Evolutionary conservation across 2,797 vertebrate species (phyloP).

Genomic region (Cheirogaleus major): DNA sequence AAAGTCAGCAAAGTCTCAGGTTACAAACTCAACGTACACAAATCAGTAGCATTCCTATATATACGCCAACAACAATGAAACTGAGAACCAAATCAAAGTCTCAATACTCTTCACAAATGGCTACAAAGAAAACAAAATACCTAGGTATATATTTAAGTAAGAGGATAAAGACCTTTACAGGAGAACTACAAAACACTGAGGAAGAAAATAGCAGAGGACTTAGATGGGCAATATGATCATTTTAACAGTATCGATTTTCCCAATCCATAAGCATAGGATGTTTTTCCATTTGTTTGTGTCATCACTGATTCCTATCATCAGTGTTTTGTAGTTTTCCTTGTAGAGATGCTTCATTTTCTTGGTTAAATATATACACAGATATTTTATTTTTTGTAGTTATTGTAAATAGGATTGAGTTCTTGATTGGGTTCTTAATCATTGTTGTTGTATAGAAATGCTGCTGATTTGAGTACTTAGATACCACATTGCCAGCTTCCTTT

Average conservation of each 20-base stretch:
- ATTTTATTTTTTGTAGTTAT: neutral
- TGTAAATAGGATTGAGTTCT: neutral
- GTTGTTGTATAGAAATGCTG: neutral
- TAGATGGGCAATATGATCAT: neutral
- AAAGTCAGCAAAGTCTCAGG: no score
- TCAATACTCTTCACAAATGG: no score
- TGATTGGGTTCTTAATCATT: neutral
- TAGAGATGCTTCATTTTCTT: neutral
- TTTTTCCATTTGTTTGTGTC: neutral
- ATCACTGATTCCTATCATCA: neutral
- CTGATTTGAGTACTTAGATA: neutral
- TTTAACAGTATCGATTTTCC: neutral
- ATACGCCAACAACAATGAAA: no score
- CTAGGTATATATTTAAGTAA: no score
- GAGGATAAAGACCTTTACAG: no score
- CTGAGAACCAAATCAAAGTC: no score
- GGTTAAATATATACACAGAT: neutral
- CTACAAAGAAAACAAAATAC: no score
- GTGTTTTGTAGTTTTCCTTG: neutral
- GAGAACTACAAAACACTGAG: no score
- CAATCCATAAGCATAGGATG: neutral
- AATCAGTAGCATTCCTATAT: no score
- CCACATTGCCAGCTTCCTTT: neutral
- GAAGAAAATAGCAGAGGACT: no score
- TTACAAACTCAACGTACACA: no score